Evolutionary conservation across 2,888 invertebrate species (phyloP), one percentile per base, ranked within the genome.

Genomic region (Nipponacmea schrenckii): DNA sequence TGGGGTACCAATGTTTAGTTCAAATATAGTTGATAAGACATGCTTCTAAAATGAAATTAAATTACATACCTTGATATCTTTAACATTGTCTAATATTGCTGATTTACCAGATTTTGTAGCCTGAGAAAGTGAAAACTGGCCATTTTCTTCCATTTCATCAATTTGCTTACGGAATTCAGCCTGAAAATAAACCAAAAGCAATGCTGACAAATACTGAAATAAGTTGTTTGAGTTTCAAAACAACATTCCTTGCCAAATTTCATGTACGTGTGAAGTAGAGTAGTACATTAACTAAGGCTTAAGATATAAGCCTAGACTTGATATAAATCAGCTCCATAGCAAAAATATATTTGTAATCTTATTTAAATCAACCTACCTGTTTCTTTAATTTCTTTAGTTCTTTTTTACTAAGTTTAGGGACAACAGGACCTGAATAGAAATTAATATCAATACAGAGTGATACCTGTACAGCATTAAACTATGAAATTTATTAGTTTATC

Each of bases 121-220:
- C 84, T 93, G 93, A 5, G 98, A 98, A 76, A 99, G 95, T 4
- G 98, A 96, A 87, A 99, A 99, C 89, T 98, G 98, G 50, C 94
- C 94, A 73, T 78, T 77, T 14, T 80, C 82, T 17, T 80, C 87
- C 62, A 84, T 72, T 64, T 80, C 80, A 50, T 83, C 84, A 66
- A 86, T 67, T 65, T 85, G 82, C 45, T 83, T 82, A 46, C 82
- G 72, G 71, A 82, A 85, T 65, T 83, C 84, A 76, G 81, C 78
- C 83, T 85, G 74, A 1, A 74, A 74, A 48, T 17, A 70, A 50
- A 67, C 3, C 39, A 56, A 39, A 26, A 63, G n/a, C 20, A 17
- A 67, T n/a, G n/a, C 24, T 48, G 48, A 31, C 14, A 44, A 17
- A 8, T n/a, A 45, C 64, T 63, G 26, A 17, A 15, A 62, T n/a